phyloP scores from a whole-genome alignment of 2,888 invertebrate species.

The Pandemis cinnamomeana region DNA sequence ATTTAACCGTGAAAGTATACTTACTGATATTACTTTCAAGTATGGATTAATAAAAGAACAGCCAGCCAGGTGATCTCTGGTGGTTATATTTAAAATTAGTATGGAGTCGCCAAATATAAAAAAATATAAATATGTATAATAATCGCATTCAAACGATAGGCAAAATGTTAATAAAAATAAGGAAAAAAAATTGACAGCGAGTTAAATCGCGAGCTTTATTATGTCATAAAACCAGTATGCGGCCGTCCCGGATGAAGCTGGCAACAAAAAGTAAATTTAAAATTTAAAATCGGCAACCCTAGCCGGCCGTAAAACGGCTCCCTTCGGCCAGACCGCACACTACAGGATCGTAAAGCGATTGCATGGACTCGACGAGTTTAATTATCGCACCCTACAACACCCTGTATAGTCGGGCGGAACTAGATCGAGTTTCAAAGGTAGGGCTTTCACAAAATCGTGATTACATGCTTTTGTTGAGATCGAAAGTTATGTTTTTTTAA shows the following conservation, averaged over 20 bases:
- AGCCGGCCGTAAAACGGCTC: slow-evolving; percentile 28
- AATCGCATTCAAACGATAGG: not conserved
- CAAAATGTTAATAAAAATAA: not conserved
- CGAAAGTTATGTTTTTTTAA: too few relatives aligned
- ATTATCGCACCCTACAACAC: slow-evolving; percentile 48
- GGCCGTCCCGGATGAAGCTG: not conserved
- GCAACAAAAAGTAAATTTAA: slow-evolving; percentile 4
- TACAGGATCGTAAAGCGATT: slow-evolving; percentile 50
- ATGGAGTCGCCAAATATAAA: not conserved
- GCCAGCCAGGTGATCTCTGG: too few relatives aligned
- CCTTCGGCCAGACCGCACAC: slow-evolving; percentile 34
- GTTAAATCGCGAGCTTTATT: not conserved
- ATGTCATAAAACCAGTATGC: not conserved
- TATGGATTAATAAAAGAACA: too few relatives aligned
- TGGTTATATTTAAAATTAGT: too few relatives aligned
- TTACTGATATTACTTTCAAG: too few relatives aligned
- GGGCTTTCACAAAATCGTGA: not conserved
- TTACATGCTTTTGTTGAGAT: not conserved
- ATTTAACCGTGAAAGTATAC: too few relatives aligned
- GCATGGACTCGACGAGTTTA: slow-evolving; percentile 57
- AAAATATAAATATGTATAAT: not conserved
- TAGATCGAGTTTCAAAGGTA: not conserved
- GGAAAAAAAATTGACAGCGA: not conserved
- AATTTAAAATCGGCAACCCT: slow-evolving; percentile 36
- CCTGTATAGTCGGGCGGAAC: slow-evolving; percentile 1